A percentile compares a stretch with the other conserved stretches of the same genome.
Conservation (phyloP, 2,113 vertebrate genomes). For the Pygoscelis adeliae region DNA sequence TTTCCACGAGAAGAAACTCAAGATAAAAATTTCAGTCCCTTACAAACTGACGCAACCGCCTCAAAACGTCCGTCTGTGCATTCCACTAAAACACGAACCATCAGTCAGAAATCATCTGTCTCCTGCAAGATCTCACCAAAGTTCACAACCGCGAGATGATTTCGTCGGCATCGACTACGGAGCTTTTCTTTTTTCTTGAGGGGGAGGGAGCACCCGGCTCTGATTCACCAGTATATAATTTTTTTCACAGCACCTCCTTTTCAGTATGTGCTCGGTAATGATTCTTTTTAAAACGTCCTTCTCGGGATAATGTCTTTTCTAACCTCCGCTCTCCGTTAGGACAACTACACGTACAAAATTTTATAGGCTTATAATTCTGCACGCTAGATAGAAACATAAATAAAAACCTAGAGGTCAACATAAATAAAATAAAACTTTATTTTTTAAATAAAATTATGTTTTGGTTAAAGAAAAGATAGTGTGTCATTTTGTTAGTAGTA, state of each 20-base stretch:
- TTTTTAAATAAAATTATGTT: constrained; percentile 81
- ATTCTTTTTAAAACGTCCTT: constrained; percentile 40
- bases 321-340: not conserved
- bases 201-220: not conserved
- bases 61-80: constrained; percentile 33
- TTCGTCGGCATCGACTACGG: not conserved
- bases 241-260: not conserved
- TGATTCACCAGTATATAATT: not conserved
- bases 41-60: not conserved
- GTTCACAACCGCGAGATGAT: constrained; percentile 20
- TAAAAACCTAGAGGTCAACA: constrained; percentile 81
- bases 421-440: constrained; percentile 86
- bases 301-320: not conserved
- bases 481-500: constrained; percentile 81
- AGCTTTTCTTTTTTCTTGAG: constrained; percentile 29
- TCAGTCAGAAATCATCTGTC: constrained; percentile 49
- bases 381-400: constrained; percentile 56
- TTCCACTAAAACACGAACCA: constrained; percentile 48
- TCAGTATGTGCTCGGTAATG: not conserved
- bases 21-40: constrained; percentile 4
- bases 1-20: constrained; percentile 7
- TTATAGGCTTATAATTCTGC: constrained; percentile 17
- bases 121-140: constrained; percentile 37
- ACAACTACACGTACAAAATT: constrained; percentile 5
- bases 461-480: constrained; percentile 77